phyloP scores from a whole-genome alignment of 2,888 invertebrate genomes.

The Strigamia transsilvanica region DNA sequence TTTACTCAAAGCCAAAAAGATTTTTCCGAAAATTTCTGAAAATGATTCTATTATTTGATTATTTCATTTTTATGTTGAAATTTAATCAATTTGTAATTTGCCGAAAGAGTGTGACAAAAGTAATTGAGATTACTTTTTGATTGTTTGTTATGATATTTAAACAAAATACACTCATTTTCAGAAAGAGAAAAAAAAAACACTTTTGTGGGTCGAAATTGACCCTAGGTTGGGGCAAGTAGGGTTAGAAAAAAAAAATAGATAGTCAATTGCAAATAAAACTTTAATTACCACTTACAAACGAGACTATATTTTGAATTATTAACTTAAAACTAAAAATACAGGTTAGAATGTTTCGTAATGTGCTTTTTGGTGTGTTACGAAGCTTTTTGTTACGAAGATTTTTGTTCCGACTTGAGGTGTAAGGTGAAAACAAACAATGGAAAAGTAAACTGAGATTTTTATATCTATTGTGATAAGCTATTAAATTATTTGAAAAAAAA shows the following conservation, averaged over 20 bases:
- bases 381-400: background rate
- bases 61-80: no score
- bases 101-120: no score
- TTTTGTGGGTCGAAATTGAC: no score
- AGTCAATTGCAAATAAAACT: background rate
- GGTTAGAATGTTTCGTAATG: background rate
- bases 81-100: no score
- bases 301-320: background rate
- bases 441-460: slow-evolving; percentile 6
- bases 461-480: background rate
- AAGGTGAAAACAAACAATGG: slow-evolving; percentile 9
- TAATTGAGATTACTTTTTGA: no score
- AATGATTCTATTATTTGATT: no score
- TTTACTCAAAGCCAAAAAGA: no score
- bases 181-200: no score
- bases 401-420: background rate
- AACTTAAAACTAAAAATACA: background rate
- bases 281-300: background rate
- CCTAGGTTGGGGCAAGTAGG: no score
- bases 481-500: background rate
- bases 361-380: background rate
- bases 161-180: no score
- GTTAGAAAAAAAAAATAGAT: background rate
- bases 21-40: no score
- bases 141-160: no score